Evolutionary conservation across 2,888 invertebrate genomes (phyloP), one percentile per base, ranked within the genome.

Genomic region (Dasypolia templi): DNA sequence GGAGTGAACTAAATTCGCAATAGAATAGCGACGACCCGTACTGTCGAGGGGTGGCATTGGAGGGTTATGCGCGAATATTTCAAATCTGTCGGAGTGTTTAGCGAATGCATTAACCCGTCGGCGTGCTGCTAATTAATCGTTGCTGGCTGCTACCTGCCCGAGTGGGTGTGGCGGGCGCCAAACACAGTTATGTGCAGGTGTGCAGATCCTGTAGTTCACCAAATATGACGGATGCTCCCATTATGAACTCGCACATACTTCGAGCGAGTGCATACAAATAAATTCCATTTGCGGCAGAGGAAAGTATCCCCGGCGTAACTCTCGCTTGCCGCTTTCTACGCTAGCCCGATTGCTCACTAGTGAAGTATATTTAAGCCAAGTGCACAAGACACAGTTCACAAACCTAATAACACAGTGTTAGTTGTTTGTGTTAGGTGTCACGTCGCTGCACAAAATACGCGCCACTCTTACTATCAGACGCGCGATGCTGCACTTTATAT

Each of bases 11-110:
- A 82, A 81, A 87, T 83, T 81, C 76, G 84, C 86, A 86, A 85
- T 80, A 84, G 83, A 83, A 81, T 86, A 82, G 81, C 72, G 82
- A 79, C 63, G 63, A 72, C 59, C n/a, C n/a, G n/a, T n/a, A n/a
- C n/a, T n/a, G n/a, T n/a, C 9, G 12, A 9, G 26, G 55, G 22
- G 29, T 7, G 56, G 35, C 11, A 32, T 75, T 46, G 72, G 79
- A 76, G 74, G 82, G 65, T 68, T 68, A 51, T 56, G 79, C 58
- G 79, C 74, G 70, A 81, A 86, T 88, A 87, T 88, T 86, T 84
- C 79, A 75, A 88, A 86, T 85, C 77, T 83, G 85, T 70, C 75
- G 72, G 75, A 83, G 75, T 75, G 81, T 86, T 88, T 82, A 86
- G 86, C 76, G 73, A 76, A 78, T 77, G 82, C 79, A 79, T 81